phyloP scores from a whole-genome alignment of 2,888 invertebrate species.

The Agrotis ipsilon region DNA sequence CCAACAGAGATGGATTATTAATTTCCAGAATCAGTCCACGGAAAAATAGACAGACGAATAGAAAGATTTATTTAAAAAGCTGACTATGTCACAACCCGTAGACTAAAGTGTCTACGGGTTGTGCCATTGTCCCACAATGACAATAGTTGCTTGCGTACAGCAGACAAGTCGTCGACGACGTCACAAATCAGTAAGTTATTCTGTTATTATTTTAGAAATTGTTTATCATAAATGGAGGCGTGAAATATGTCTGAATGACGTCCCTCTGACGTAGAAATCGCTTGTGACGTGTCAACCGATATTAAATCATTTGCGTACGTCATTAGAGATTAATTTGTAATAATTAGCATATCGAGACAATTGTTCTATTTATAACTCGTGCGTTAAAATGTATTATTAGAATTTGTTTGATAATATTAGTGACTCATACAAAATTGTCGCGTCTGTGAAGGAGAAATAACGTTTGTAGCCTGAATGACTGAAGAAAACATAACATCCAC shows the following conservation, averaged over 20 bases:
- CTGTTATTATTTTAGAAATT: background rate
- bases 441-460: background rate
- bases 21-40: too few species aligned
- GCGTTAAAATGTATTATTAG: conserved; percentile 39
- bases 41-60: too few species aligned
- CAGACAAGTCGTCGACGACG: too few species aligned
- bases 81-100: too few species aligned
- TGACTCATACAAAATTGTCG: conserved; percentile 8
- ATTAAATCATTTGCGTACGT: conserved; percentile 29
- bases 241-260: conserved; percentile 27
- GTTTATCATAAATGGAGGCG: conserved; percentile 20
- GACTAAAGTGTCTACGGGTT: too few species aligned
- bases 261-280: background rate
- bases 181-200: too few species aligned
- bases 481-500: background rate
- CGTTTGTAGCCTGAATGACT: background rate
- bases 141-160: too few species aligned
- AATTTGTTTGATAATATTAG: background rate
- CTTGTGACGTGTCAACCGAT: conserved; percentile 29
- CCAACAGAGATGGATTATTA: too few species aligned
- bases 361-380: conserved; percentile 37
- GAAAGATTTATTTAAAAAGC: too few species aligned
- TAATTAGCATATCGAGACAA: conserved; percentile 26
- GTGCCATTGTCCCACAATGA: too few species aligned
- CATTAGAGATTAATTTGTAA: conserved; percentile 34